Conservation (phyloP, 1,140 invertebrate species). For the Choristoneura fumiferana region DNA sequence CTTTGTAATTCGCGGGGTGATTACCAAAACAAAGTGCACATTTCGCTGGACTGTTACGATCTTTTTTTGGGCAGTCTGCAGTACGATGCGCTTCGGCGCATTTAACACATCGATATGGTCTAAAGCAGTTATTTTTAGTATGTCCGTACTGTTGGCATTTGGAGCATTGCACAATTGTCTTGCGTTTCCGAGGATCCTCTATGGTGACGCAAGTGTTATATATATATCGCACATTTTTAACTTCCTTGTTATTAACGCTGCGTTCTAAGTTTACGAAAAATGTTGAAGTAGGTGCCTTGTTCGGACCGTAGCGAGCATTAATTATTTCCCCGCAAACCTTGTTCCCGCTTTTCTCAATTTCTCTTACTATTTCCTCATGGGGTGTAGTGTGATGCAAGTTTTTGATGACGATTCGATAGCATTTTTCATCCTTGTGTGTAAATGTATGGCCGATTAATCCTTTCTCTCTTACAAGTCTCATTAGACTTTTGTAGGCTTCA, state of each 20-base stretch:
- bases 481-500: neutral
- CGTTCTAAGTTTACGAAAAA: conserved; percentile 43
- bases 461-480: neutral
- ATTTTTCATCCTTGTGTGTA: neutral
- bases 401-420: neutral
- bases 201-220: conserved; percentile 33
- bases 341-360: neutral
- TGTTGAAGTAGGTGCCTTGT: neutral
- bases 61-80: conserved; percentile 18
- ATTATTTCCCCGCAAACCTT: conserved; percentile 1
- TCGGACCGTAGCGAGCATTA: neutral
- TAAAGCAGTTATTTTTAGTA: conserved; percentile 22
- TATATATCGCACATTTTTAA: conserved; percentile 27
- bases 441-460: conserved; percentile 2
- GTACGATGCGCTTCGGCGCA: conserved; percentile 21
- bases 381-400: conserved; percentile 5
- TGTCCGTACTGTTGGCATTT: conserved; percentile 53
- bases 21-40: conserved; percentile 21
- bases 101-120: conserved; percentile 24
- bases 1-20: conserved; percentile 30
- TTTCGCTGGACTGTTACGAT: conserved; percentile 18
- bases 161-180: conserved; percentile 52
- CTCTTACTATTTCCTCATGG: neutral
- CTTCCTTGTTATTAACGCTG: conserved; percentile 45
- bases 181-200: conserved; percentile 31